Conservation (phyloP, 1,140 invertebrate genomes). For the Pogonomyrmex californicus region DNA sequence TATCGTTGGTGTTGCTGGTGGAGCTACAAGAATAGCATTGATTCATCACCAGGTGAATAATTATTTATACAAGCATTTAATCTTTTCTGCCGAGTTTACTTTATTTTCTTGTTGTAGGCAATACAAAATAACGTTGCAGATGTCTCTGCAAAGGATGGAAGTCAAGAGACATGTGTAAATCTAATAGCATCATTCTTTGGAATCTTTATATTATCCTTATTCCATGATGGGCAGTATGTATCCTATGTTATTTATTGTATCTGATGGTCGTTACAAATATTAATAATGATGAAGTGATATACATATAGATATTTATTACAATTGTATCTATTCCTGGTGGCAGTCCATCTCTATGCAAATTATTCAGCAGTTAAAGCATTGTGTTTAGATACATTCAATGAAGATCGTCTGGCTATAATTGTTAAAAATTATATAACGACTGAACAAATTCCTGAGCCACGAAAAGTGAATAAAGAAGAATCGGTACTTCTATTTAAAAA, state of each 20-base stretch:
- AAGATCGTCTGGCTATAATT: conserved; percentile 90
- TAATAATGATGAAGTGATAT: conserved; percentile 60
- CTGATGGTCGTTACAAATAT: conserved; percentile 9
- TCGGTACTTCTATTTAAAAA: conserved; percentile 88
- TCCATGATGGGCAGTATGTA: conserved; percentile 88
- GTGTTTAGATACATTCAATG: conserved; percentile 93
- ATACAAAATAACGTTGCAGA: conserved; percentile 96
- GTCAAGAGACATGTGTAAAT: conserved; percentile 98
- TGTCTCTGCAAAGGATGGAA: conserved; percentile 98
- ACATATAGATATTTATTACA: conserved; percentile 89
- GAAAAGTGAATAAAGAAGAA: conserved; percentile 88
- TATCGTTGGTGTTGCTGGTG: conserved; percentile 95
- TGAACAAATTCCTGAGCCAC: conserved; percentile 85
- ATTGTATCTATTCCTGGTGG: conserved; percentile 92
- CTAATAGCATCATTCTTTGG: conserved; percentile 93
- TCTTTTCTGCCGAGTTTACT: background rate
- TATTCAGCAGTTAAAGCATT: conserved; percentile 93
- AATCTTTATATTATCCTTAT: conserved; percentile 91
- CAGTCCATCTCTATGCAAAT: conserved; percentile 94
- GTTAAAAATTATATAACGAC: conserved; percentile 89
- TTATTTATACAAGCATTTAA: conserved; percentile 1
- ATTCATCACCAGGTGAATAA: conserved; percentile 93
- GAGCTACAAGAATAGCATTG: conserved; percentile 96
- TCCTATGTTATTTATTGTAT: conserved; percentile 1
- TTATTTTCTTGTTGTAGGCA: conserved; percentile 87